Evolutionary conservation across 2,888 invertebrate species (phyloP), one percentile per base, ranked within the genome.

Genomic region (Matsumyia berberina): DNA sequence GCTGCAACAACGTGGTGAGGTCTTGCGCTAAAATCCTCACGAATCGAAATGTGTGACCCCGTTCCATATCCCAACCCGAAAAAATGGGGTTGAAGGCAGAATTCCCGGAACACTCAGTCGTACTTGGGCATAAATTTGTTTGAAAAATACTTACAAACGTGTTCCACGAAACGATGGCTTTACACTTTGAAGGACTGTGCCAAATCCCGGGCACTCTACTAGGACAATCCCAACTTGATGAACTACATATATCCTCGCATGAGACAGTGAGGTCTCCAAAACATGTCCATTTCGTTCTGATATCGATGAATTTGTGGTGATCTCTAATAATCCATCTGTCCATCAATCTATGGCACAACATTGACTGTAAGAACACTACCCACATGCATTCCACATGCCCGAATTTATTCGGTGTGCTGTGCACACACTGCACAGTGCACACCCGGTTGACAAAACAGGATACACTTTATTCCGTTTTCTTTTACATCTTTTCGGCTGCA

Each of bases 351-450:
- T 58, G 60, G 62, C 60, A 60, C 60, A 53, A 69, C 69, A 67
- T 64, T 49, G 64, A 78, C 35, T 62, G 33, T 29, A 55, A 9
- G 15, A 67, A 33, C 69, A 12, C 39, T 42, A 29, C 46, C 53
- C 29, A 70, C 70, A 82, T 60, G 58, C 69, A 74, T 76, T 78
- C 70, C 79, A 58, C 79, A 85, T 80, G 66, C 35, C 69, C 66
- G 57, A 62, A 58, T 55, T 60, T 39, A 51, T 74, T 69, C 37
- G 19, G 53, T 55, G 53, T 44, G n/a, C n/a, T n/a, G n/a, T n/a
- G n/a, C n/a, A 62, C 69, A 62, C 62, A 73, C 39, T 70, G 62
- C 46, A 51, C 51, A 19, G 37, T 24, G 39, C 35, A 53, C 55
- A 37, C 74, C 39, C 66, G 57, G n/a, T 66, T 76, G 19, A n/a